Base-by-base conservation (phyloP, 2,888 invertebrate species). In the Melieria omissa region DNA sequence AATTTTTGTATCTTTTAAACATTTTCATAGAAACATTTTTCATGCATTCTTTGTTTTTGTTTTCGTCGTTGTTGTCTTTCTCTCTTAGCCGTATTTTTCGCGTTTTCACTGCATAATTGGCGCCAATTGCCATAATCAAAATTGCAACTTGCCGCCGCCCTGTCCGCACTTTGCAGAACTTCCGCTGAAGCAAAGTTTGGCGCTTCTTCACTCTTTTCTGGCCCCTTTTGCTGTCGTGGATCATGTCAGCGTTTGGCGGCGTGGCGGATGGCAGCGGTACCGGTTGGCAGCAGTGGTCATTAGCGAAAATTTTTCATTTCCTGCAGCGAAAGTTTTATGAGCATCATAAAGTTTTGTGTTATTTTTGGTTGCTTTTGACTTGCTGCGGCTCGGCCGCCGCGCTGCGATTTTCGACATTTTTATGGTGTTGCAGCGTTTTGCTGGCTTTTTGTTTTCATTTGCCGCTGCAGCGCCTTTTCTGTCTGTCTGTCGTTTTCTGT, bases 261-360 rank as follows among this genome's bases (percentile, higher is more conserved):
- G 29, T 3, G 29, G 29, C 29, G 29, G 29, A 16, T 16, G 16
- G 16, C 16, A 16, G 16, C 1, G 16, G 16, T 2, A 16, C 29
- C 29, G 29, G 29, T 14, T 52, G 52, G 52, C 14, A 52, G 52
- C 14, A 12, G 16, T 57, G 57, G 57, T 57, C 57, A 57, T 57
- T 57, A 57, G 57, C 57, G 57, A 16, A 57, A 57, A 57, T 16
- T 57, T 57, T 57, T 57, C 29, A 57, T 57, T 57, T 57, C 57
- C 57, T 57, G 57, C 14, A 57, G 29, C 57, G 57, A 57, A 57
- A 57, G 16, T 57, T 57, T 57, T 57, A 57, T 57, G 57, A 57
- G 57, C 9, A 16, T 57, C 29, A 10, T 5, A 14, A 57, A 12
- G 12, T 52, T 52, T 52, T 49, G 12, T 52, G 12, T 14, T 52